Evolutionary conservation across 2,888 invertebrate species (phyloP).

Genomic region (Erebia ligea): DNA sequence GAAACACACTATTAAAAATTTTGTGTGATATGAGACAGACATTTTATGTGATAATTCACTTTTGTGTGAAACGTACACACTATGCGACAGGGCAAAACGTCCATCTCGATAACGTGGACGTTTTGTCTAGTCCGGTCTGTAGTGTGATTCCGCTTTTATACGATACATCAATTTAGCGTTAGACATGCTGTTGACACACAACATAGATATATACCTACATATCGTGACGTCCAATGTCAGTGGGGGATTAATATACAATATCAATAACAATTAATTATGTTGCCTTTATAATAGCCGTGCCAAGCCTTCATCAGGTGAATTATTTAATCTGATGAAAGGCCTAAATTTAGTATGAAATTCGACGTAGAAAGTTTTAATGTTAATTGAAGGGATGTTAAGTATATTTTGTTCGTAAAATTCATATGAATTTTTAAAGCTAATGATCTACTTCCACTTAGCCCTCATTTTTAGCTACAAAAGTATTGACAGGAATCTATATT

Average conservation of each 20-base stretch:
- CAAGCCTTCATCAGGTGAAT: not conserved
- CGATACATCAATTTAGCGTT: conserved; percentile 18
- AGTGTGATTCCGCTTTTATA: not conserved
- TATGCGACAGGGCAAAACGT: too few species aligned
- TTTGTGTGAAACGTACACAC: too few species aligned
- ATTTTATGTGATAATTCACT: too few species aligned
- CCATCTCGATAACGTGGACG: too few species aligned
- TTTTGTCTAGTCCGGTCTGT: too few species aligned
- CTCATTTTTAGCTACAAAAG: not conserved
- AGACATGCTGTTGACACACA: conserved; percentile 9
- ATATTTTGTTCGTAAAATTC: not conserved
- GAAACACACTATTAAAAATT: too few species aligned
- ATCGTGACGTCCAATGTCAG: conserved; percentile 10
- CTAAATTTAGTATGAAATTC: conserved; percentile 2
- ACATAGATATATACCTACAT: conserved; percentile 9
- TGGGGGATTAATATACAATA: conserved; percentile 10
- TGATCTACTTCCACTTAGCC: not conserved
- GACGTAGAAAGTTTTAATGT: conserved; percentile 5
- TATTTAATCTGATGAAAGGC: conserved; percentile 8
- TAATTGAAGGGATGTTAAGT: too few species aligned
- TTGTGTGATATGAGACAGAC: too few species aligned
- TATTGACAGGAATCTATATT: not conserved
- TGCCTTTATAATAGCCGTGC: conserved; percentile 1
- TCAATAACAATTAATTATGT: conserved; percentile 24
- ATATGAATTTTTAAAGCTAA: not conserved